Evolutionary conservation across 2,888 invertebrate genomes (phyloP), one percentile per base, ranked within the genome.

Genomic region (Nephrotoma flavescens): DNA sequence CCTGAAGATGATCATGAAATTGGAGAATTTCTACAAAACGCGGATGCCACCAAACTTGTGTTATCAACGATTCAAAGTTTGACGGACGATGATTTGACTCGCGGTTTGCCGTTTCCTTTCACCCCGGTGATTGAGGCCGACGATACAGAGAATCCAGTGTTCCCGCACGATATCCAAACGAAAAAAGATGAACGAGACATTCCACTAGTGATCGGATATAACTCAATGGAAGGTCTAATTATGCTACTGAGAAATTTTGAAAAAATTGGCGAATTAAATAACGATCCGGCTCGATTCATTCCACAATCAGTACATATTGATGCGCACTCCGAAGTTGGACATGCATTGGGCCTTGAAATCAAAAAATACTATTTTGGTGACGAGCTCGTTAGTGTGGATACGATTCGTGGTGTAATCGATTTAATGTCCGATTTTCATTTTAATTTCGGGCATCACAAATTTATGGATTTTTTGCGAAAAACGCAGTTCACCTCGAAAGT

Each of bases 221-320:
- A 92, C 86, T 93, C 93, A 0, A 93, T 92, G 0, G 94, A 94
- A 90, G 94, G 93, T 0, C 88, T 93, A 0, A 91, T 92, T 0
- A 91, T 87, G 89, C 42, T 90, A 5, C 12, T 88, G 0, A 88
- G 89, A 88, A 90, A 89, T 0, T 85, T 88, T 9, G 89, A 89
- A n/a, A 90, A 90, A 83, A 11, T 91, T 0, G 88, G 89, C 0
- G 87, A 87, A 2, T 89, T 88, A 41, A 89, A 90, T 6, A 86
- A 89, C n/a, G 91, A 91, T 87, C 84, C 91, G 7, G 88, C 89
- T 0, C 89, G 90, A 6, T 12, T 91, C 11, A 90, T 91, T 45
- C 91, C 91, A 0, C 89, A 41, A n/a, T 89, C 89, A 47, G 87
- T 91, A 9, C 89, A 90, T 7, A 86, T 89, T 0, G 87, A 88